These are phyloP conservation scores for Gambusia affinis DNA, from an alignment of 2,113 vertebrate genomes.

Conservation along the genomic window DNA sequence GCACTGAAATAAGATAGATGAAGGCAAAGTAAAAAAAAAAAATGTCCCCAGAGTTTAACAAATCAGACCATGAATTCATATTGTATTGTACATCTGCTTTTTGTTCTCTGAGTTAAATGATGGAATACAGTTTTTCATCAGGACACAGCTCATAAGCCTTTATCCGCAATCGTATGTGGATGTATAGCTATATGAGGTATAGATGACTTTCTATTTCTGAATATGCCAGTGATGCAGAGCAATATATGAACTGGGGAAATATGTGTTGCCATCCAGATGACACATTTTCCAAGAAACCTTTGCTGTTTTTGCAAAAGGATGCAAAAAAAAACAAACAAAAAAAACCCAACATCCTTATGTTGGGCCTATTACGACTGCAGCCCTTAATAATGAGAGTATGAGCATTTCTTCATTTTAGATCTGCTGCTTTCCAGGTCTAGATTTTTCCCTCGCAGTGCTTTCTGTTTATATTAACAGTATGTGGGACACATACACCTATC, in stretches of 20 bases:
- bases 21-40: too few relatives aligned
- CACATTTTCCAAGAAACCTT: not conserved
- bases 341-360: not conserved
- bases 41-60: not conserved
- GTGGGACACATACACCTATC: not conserved
- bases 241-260: not conserved
- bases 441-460: not conserved
- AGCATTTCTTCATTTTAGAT: not conserved
- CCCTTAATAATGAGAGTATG: not conserved
- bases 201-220: not conserved
- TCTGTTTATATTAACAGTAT: not conserved
- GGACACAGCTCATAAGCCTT: not conserved
- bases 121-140: not conserved
- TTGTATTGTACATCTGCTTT: not conserved
- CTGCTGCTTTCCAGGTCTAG: not conserved
- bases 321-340: not conserved
- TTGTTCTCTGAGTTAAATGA: not conserved
- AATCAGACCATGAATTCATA: not conserved
- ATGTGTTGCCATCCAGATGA: not conserved
- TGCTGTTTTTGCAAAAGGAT: not conserved
- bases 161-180: not conserved
- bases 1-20: not conserved
- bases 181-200: not conserved
- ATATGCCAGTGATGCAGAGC: not conserved
- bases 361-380: not conserved